phyloP scores from a whole-genome alignment of 1,140 invertebrate species.

The Colletes gigas region DNA sequence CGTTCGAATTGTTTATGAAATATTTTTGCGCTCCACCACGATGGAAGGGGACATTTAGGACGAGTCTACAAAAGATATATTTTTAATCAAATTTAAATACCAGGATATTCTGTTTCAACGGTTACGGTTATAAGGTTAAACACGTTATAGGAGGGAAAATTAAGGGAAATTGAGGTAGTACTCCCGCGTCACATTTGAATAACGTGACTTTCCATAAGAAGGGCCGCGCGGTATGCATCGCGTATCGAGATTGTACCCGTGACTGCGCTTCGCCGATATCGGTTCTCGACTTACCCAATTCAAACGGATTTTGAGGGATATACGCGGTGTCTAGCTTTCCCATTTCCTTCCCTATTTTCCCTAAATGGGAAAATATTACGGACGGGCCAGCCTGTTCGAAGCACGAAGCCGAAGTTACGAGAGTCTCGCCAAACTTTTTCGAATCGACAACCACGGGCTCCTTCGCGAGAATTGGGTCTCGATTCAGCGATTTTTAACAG shows the following conservation, averaged over 20 bases:
- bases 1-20: no score
- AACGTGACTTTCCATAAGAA: slow-evolving; percentile 14
- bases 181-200: neutral
- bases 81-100: neutral
- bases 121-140: neutral
- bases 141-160: neutral
- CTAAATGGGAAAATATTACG: slow-evolving; percentile 68
- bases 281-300: slow-evolving; percentile 3
- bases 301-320: slow-evolving; percentile 39
- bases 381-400: neutral
- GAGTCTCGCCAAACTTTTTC: slow-evolving; percentile 68
- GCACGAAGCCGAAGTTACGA: slow-evolving; percentile 29
- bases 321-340: slow-evolving; percentile 31
- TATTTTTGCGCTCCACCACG: no score
- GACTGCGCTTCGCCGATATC: neutral
- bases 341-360: slow-evolving; percentile 52
- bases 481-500: slow-evolving; percentile 28
- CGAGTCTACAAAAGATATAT: no score
- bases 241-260: slow-evolving; percentile 13
- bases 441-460: slow-evolving; percentile 51
- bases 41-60: no score
- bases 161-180: slow-evolving; percentile 4
- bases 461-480: slow-evolving; percentile 18
- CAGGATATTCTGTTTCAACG: neutral
- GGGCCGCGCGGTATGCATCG: neutral